Percentiles rank a stretch among this genome's conserved stretches.
These are phyloP conservation scores for Hipparchia sbordonii DNA, from an alignment of 2,888 invertebrate genomes.

Conservation along the genomic window DNA sequence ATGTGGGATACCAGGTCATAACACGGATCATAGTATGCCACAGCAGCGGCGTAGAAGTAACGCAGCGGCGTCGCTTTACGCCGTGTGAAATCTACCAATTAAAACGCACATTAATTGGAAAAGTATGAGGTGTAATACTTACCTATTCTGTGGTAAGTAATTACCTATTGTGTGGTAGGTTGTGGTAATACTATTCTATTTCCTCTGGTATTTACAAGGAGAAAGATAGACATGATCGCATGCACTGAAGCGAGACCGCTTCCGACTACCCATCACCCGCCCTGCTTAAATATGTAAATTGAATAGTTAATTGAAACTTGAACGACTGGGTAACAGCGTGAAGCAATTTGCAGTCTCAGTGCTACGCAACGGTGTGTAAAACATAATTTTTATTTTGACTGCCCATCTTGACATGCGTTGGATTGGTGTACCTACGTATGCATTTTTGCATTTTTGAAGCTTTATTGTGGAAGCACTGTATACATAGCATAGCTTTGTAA, in stretches of 20 bases:
- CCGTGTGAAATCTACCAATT: too few species aligned
- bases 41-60: too few species aligned
- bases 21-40: too few species aligned
- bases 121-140: too few species aligned
- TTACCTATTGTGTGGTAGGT: background rate
- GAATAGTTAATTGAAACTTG: constrained; percentile 39
- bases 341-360: constrained; percentile 23
- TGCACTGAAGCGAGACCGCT: constrained; percentile 35
- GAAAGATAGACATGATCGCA: constrained; percentile 34
- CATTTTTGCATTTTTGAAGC: too few species aligned
- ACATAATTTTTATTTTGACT: background rate
- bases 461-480: too few species aligned
- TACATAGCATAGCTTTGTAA: too few species aligned
- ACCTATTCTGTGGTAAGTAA: background rate
- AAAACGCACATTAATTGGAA: too few species aligned
- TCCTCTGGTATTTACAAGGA: constrained; percentile 20
- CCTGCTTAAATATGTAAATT: constrained; percentile 41
- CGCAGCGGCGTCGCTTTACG: too few species aligned
- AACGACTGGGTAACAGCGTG: constrained; percentile 38
- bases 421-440: too few species aligned
- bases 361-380: background rate
- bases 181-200: background rate
- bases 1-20: too few species aligned
- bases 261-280: constrained; percentile 38
- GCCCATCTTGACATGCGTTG: too few species aligned